Base-by-base conservation (phyloP, 92 coral and sea anemone species). In the Isaurus tuberculatus region DNA sequence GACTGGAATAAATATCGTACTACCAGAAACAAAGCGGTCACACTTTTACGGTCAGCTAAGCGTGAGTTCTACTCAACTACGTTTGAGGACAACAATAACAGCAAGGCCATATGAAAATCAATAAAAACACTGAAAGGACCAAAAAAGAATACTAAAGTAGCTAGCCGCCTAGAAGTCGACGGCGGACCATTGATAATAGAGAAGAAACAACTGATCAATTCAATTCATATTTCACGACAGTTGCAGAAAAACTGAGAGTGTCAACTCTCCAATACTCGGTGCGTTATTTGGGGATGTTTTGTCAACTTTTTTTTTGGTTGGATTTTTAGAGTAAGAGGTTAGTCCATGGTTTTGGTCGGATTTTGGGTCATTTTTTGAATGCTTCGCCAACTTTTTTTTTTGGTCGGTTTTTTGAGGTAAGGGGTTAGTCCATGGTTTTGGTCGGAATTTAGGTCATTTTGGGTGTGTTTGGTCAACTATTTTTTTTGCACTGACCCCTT, bases 11-110 rank as follows among this genome's bases (percentile, higher is more conserved):
- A 86, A 49, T 80, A 86, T 75, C 86, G 81, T n/a, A 64, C 48
- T 65, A 83, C 73, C 40, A 80, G 90, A 63, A 86, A 86, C 49
- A 57, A 86, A 37, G 89, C 89, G 51, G 89, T 86, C 67, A 29
- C 64, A 48, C 20, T 68, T 48, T 49, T 86, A 79, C 73, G 89
- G 61, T 49, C 89, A 86, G 84, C 85, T 34, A 79, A 86, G 85
- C 86, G 90, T 26, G 73, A 80, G n/a, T 86, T 86, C 66, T 86
- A 86, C 70, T 42, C 42, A 16, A 80, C 40, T 26, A 51, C 86
- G 42, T 86, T 79, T 60, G 85, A 79, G 23, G 89, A 86, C 67
- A 86, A 86, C 58, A 79, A 86, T 67, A 70, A 86, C 70, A 48
- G 79, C 43, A 86, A 74, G 68, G 73, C 85, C 8, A 86, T 44